phyloP scores from a whole-genome alignment of 1,140 invertebrate genomes.

The Gyrodactylus bullatarudis region DNA sequence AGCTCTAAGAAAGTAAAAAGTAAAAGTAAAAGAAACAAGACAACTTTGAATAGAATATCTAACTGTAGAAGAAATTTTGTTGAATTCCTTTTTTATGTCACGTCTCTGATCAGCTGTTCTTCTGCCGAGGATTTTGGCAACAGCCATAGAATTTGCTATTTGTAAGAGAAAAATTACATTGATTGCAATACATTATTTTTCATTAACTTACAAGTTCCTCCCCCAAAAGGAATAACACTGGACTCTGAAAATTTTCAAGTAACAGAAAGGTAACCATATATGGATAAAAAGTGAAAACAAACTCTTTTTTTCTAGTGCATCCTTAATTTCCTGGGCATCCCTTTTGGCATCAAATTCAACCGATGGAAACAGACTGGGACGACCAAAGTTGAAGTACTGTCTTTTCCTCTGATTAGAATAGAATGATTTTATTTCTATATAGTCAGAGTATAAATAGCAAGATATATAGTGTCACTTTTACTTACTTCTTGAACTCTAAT shows the following conservation, averaged over 20 bases:
- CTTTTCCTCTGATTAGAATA: background rate
- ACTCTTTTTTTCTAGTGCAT: background rate
- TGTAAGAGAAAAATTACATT: no score
- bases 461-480: no score
- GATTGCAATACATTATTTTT: no score
- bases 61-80: background rate
- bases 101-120: background rate
- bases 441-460: no score
- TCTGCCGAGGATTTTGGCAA: background rate
- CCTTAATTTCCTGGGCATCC: background rate
- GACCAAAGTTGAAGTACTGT: background rate
- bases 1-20: no score
- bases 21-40: no score
- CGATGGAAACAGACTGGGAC: background rate
- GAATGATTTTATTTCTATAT: no score
- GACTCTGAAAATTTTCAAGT: no score
- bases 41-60: background rate
- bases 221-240: background rate
- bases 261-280: background rate
- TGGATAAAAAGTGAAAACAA: background rate
- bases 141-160: background rate
- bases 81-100: background rate
- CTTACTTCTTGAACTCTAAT: background rate
- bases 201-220: no score
- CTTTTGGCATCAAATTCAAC: background rate